A percentile compares a stretch with the other conserved stretches of the same genome.
phyloP scores from a whole-genome alignment of 2,113 vertebrate species.

The Orthonyx spaldingii region DNA sequence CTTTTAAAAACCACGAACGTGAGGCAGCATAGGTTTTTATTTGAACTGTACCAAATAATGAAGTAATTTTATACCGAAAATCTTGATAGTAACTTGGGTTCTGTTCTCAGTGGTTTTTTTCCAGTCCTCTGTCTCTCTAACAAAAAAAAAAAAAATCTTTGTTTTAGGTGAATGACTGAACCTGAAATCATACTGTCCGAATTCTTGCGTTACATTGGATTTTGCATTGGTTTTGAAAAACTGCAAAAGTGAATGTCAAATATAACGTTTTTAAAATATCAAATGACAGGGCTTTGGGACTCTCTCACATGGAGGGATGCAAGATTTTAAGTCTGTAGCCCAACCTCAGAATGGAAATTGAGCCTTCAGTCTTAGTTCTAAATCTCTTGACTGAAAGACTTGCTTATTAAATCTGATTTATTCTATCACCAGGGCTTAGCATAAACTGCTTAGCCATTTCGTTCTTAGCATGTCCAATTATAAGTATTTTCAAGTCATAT shows the following conservation, averaged over 20 bases:
- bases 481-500: not conserved
- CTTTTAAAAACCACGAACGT: fast-evolving
- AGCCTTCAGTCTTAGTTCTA: not conserved
- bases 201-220: not conserved
- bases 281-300: not conserved
- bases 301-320: not conserved
- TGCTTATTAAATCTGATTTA: not conserved
- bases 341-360: not conserved
- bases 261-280: not conserved
- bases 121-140: not conserved
- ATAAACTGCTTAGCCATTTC: not conserved
- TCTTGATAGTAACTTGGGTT: not conserved
- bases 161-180: not conserved
- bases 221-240: not conserved
- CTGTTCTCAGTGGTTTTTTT: not conserved
- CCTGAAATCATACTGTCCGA: not conserved
- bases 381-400: not conserved
- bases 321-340: not conserved
- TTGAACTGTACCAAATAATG: not conserved
- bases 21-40: not conserved
- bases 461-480: not conserved
- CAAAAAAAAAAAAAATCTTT: not conserved
- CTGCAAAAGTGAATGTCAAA: not conserved
- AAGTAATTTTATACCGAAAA: not conserved
- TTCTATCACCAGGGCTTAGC: not conserved